Evolutionary conservation across 2,113 vertebrate species (phyloP).

Genomic region (Oryctolagus cuniculus): mOryCun1.1 NC_091432.1:150315501-150316000

Average conservation of each 20-base stretch:
- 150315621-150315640: not conserved
- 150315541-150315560: not conserved
- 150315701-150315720: conserved; percentile 3
- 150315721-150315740: not conserved
- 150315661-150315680: not conserved
- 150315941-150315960: not conserved
- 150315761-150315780: not conserved
- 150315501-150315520: conserved; percentile 10
- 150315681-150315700: not conserved
- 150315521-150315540: not conserved
- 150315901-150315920: not conserved
- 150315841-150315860: not conserved
- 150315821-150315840: not conserved
- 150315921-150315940: not conserved
- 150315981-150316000: not conserved
- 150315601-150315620: not conserved
- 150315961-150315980: not conserved
- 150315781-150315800: not conserved
- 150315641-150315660: conserved; percentile 34
- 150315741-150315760: conserved; percentile 10
- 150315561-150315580: not conserved
- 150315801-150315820: not conserved
- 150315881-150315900: not conserved
- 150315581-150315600: not conserved
- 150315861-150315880: not conserved